Base-by-base conservation (phyloP, 2,113 vertebrate genomes). In the Colinus virginianus region DNA sequence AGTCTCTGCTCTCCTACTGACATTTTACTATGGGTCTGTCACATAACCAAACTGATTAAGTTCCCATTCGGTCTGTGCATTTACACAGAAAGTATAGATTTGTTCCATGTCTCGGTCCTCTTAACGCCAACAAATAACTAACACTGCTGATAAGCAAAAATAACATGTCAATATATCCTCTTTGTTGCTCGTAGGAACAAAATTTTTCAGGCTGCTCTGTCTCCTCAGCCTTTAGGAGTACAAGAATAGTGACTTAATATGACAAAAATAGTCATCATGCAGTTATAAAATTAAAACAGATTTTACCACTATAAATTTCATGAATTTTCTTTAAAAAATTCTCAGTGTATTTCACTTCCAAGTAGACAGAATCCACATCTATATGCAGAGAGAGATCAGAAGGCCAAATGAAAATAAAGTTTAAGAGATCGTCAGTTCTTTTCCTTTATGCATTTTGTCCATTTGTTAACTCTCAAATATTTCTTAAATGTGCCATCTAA, bases 21-120 rank as follows among this genome's bases (percentile, higher is more conserved):
- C 16, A 34, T 77, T 88, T 70, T n/a, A 16, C 28, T 89, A 34
- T 5, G n/a, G 4, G 2, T 61, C 21, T 68, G 16, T 10, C 7
- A 28, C 0, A 0, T 23, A 68, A 42, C 4, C 23, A 72, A 72
- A 36, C 1, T 7, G 3, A 15, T 68, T 32, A 67, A 61, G 8
- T 55, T 83, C 48, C 15, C 2, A 32, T 68, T 3, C 11, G 7
- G n/a, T 26, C 26, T 72, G 8, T 12, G 87, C 28, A 42, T 84
- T 72, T 13, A 55, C 14, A 22, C 69, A 61, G 43, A 72, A 74
- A 11, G 5, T 13, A 56, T 5, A 20, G 3, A 7, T 68, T 90
- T 71, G 2, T 71, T 63, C 21, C 16, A 13, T 42, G 5, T 85
- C 17, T 68, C 40, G 38, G 4, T 51, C 74, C 21, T 66, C 11